Evolutionary conservation across 2,113 vertebrate genomes (phyloP).

Genomic region (Mesembrinibis cayennensis): DNA sequence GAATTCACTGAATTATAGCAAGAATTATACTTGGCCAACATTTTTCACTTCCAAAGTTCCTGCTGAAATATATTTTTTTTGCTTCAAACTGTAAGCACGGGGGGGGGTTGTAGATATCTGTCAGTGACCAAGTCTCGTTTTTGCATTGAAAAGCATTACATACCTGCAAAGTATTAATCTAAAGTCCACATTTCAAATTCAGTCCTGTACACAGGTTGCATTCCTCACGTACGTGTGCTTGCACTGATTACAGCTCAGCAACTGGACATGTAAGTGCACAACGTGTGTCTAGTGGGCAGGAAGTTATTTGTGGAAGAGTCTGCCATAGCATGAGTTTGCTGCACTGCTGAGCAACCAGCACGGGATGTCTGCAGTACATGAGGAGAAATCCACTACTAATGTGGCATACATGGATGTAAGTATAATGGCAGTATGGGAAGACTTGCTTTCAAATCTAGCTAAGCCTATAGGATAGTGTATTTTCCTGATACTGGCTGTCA

Average conservation of each 20-base stretch:
- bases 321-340: background rate
- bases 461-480: background rate
- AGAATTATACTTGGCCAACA: background rate
- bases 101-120: background rate
- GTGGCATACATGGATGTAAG: accelerated
- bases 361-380: accelerated
- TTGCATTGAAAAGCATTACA: background rate
- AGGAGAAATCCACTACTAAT: background rate
- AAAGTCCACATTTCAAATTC: background rate
- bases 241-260: background rate
- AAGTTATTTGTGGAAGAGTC: background rate
- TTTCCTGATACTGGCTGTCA: background rate
- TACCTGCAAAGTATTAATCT: background rate
- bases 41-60: background rate
- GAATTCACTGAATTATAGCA: background rate
- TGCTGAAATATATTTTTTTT: background rate
- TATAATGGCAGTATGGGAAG: background rate
- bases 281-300: background rate
- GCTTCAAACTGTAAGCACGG: background rate
- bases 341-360: background rate
- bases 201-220: background rate
- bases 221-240: background rate
- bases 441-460: background rate
- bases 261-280: background rate
- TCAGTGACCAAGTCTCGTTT: background rate